A percentile compares a stretch with the other conserved stretches of the same genome.
Conservation (phyloP, 1,140 invertebrate genomes). For the Bombus consobrinus region DNA sequence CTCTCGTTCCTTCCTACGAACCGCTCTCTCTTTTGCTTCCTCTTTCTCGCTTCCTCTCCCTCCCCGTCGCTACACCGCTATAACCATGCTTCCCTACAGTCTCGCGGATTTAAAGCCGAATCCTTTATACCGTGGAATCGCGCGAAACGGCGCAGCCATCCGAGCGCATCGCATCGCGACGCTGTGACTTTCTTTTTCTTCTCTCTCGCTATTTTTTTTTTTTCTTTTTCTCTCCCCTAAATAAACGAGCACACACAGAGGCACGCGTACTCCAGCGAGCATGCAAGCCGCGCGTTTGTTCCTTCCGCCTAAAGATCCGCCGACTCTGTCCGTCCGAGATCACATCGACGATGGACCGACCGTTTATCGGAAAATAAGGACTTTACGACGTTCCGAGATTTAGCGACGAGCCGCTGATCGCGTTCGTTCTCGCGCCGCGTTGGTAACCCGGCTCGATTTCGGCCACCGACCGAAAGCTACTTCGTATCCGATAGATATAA, state of each 20-base stretch:
- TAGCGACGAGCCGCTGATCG: not conserved
- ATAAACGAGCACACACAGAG: not conserved
- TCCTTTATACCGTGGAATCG: conserved; percentile 61
- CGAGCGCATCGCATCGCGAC: conserved; percentile 34
- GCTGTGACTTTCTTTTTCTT: not conserved
- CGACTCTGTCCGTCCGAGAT: not conserved
- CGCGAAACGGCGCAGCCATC: conserved; percentile 33
- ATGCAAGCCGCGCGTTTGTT: too few relatives aligned
- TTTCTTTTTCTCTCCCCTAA: not conserved
- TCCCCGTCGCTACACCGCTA: not conserved
- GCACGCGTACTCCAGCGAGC: not conserved
- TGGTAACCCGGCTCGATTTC: not conserved
- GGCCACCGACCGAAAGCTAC: not conserved
- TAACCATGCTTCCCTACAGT: not conserved
- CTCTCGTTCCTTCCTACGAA: not conserved
- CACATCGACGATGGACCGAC: not conserved
- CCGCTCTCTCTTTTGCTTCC: not conserved
- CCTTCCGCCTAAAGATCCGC: not conserved
- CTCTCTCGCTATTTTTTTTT: not conserved
- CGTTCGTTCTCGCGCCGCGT: not conserved
- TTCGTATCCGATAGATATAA: not conserved
- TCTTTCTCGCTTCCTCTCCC: not conserved
- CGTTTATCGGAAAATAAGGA: conserved; percentile 1
- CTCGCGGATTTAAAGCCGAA: conserved; percentile 63
- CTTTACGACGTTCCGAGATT: not conserved